These are phyloP conservation scores for Agapornis canus DNA, from an alignment of 2,797 vertebrate species.

Conservation along the genomic window DNA sequence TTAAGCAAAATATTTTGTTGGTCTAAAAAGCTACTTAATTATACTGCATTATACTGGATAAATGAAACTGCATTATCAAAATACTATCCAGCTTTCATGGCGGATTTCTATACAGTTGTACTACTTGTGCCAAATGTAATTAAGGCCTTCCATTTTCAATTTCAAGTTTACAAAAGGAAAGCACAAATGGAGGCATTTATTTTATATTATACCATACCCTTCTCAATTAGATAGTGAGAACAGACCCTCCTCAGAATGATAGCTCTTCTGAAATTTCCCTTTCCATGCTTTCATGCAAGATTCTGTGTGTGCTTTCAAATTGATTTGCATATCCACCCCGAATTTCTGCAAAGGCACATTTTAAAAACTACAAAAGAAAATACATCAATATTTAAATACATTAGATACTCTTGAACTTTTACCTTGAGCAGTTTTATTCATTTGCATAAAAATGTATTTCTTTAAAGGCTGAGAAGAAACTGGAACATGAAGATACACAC, in stretches of 20 bases:
- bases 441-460: constrained; percentile 20
- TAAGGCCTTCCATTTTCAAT: not conserved
- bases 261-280: not conserved
- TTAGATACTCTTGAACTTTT: constrained; percentile 33
- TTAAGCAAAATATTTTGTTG: constrained; percentile 22
- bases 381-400: constrained; percentile 26
- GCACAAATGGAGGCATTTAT: not conserved
- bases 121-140: not conserved
- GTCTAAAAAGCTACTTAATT: constrained; percentile 3
- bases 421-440: constrained; percentile 30
- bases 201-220: not conserved
- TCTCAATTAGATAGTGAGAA: not conserved
- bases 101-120: not conserved
- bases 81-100: not conserved
- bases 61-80: not conserved
- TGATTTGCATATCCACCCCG: not conserved
- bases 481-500: not conserved
- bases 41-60: not conserved
- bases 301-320: not conserved
- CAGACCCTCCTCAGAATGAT: not conserved
- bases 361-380: not conserved
- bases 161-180: not conserved
- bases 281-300: not conserved
- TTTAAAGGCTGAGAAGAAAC: not conserved
- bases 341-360: not conserved